Percentiles rank a stretch among this genome's conserved stretches.
phyloP scores from a whole-genome alignment of 2,797 vertebrate genomes.

The Falco peregrinus region DNA sequence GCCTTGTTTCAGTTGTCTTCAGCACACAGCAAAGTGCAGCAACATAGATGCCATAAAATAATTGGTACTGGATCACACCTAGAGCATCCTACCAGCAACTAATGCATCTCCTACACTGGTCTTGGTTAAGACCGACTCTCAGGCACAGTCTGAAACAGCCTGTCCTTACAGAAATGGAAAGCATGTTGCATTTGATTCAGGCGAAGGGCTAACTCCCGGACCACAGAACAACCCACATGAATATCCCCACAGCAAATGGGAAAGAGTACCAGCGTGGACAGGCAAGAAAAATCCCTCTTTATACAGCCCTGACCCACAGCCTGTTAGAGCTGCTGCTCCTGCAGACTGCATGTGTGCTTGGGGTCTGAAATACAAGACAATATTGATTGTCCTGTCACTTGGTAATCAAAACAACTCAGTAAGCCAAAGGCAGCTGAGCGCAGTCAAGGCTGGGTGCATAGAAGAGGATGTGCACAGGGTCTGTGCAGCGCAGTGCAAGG shows the following conservation, averaged over 20 bases:
- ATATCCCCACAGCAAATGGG: not conserved
- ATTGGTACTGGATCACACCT: not conserved
- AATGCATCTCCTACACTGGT: not conserved
- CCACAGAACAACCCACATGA: not conserved
- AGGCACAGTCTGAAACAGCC: not conserved
- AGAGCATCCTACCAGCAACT: not conserved
- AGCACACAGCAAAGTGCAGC: not conserved
- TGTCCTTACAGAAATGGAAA: not conserved
- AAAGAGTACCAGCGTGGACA: not conserved
- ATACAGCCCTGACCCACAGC: not conserved
- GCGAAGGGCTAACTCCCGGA: not conserved
- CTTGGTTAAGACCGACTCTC: not conserved
- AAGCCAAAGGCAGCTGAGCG: fast-evolving
- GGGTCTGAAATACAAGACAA: not conserved
- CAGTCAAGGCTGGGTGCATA: not conserved
- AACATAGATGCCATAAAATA: not conserved
- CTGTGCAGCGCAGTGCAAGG: not conserved
- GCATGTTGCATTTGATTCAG: not conserved
- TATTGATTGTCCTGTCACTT: not conserved
- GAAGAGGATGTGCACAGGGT: fast-evolving
- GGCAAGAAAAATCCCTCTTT: not conserved
- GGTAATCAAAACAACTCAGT: not conserved
- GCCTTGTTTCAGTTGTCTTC: not conserved
- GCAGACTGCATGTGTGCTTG: not conserved
- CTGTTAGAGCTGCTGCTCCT: not conserved